phyloP scores from a whole-genome alignment of 1,140 invertebrate genomes.

The Proctacanthus coquilletti region DNA sequence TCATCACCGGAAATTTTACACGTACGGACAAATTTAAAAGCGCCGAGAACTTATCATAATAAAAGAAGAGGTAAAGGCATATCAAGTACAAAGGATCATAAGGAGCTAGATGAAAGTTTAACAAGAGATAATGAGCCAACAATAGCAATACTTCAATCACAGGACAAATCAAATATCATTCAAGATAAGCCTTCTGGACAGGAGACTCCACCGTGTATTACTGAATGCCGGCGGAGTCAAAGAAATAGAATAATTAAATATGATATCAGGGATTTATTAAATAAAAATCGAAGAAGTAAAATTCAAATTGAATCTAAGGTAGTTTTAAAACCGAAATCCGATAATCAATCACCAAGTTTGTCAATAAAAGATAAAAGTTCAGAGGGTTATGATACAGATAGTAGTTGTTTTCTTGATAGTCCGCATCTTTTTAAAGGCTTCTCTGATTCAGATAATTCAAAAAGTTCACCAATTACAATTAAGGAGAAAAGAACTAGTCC shows the following conservation, averaged over 20 bases:
- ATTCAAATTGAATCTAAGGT: constrained; percentile 22
- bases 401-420: background rate
- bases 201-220: background rate
- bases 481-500: constrained; percentile 6
- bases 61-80: background rate
- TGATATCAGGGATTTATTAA: constrained; percentile 20
- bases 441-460: background rate
- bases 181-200: background rate
- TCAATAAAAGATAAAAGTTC: no score
- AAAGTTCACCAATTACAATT: background rate
- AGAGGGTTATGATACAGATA: no score
- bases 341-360: background rate
- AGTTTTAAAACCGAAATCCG: constrained; percentile 11
- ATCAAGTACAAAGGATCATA: no score
- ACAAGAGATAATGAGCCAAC: background rate
- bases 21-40: background rate
- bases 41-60: background rate
- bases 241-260: constrained; percentile 26
- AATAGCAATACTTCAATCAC: background rate
- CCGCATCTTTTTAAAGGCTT: background rate
- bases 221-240: constrained; percentile 20
- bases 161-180: background rate
- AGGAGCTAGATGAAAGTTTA: background rate
- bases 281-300: constrained; percentile 20
- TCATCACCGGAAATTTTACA: background rate